phyloP scores from a whole-genome alignment of 2,797 vertebrate species.

The Balearica regulorum region DNA sequence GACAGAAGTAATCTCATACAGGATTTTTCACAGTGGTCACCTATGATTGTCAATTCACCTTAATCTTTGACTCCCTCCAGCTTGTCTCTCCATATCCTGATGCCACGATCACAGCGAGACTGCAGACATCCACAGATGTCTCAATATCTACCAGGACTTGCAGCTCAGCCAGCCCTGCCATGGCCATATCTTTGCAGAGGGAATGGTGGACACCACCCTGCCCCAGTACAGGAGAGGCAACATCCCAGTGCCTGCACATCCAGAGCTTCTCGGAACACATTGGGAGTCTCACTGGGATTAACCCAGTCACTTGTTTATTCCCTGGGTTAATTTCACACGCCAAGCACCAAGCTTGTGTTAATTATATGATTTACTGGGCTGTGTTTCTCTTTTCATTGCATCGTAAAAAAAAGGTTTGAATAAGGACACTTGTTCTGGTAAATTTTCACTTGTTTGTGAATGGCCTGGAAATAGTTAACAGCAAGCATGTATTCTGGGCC shows the following conservation, averaged over 20 bases:
- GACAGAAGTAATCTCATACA: background rate
- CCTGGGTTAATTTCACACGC: constrained; percentile 56
- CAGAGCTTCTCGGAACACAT: background rate
- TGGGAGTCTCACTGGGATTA: background rate
- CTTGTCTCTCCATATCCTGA: background rate
- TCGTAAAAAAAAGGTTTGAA: constrained; percentile 43
- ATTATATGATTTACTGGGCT: constrained; percentile 52
- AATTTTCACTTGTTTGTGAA: constrained; percentile 34
- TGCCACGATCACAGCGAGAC: rapidly evolving
- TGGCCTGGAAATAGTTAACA: constrained; percentile 36
- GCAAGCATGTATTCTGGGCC: background rate
- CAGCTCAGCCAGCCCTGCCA: rapidly evolving
- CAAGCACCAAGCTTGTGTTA: constrained; percentile 46
- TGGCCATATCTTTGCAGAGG: background rate
- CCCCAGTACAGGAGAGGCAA: background rate
- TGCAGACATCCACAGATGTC: background rate
- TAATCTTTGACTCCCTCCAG: background rate
- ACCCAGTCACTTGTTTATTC: constrained; percentile 52
- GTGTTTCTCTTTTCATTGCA: constrained; percentile 39
- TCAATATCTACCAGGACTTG: background rate
- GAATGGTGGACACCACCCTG: background rate
- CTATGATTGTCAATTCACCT: background rate
- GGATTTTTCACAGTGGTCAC: background rate
- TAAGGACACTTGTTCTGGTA: constrained; percentile 31
- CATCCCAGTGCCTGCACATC: background rate